phyloP scores from a whole-genome alignment of 1,140 invertebrate species.

The Drosophila pachea region DNA sequence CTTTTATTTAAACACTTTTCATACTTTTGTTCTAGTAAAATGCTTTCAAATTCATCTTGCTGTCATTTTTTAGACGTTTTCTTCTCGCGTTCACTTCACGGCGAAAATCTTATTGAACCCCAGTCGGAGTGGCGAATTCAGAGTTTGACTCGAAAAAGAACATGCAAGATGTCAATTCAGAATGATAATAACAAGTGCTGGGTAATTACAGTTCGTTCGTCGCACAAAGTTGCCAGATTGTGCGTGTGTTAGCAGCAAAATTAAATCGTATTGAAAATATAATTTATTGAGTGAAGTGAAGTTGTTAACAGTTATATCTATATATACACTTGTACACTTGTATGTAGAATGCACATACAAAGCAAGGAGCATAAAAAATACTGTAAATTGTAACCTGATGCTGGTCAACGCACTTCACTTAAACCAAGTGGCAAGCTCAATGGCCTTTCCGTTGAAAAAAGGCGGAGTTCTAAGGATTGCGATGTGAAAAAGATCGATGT shows the following conservation, averaged over 20 bases:
- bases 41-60: not conserved
- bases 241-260: no score
- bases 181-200: not conserved
- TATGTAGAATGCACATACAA: slow-evolving; percentile 29
- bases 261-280: no score
- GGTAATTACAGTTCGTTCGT: not conserved
- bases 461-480: slow-evolving; percentile 1
- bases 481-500: slow-evolving; percentile 32
- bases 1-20: not conserved
- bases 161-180: not conserved
- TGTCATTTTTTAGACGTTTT: not conserved
- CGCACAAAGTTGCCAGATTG: no score
- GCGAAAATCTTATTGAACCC: not conserved
- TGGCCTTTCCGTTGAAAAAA: slow-evolving; percentile 46
- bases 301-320: not conserved
- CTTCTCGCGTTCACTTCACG: not conserved
- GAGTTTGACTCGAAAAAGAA: not conserved
- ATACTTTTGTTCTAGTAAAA: not conserved
- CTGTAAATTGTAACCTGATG: slow-evolving; percentile 56
- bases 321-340: not conserved
- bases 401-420: slow-evolving; percentile 28
- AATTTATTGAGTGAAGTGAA: not conserved
- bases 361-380: not conserved
- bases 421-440: slow-evolving; percentile 62
- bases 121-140: not conserved